Conservation (phyloP, 2,797 vertebrate species). For the Lutra lutra region DNA sequence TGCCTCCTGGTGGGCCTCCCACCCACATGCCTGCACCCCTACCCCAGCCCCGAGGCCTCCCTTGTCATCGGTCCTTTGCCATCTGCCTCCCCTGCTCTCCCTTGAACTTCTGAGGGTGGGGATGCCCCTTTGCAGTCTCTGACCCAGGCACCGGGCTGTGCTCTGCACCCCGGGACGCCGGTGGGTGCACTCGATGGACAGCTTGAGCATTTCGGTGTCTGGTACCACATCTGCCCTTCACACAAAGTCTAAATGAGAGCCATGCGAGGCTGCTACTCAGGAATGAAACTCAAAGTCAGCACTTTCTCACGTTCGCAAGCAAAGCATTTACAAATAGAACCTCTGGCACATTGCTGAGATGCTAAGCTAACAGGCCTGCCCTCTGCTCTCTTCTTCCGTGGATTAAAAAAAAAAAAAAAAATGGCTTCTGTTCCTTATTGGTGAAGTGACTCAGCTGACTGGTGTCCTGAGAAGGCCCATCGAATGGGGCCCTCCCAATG, state of each 20-base stretch:
- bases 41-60: neutral
- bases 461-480: neutral
- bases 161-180: neutral
- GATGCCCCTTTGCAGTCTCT: neutral
- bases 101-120: neutral
- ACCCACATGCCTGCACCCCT: neutral
- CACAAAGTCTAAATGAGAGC: neutral
- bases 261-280: rapidly evolving
- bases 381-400: neutral
- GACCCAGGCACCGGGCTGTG: neutral
- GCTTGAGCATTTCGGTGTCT: neutral
- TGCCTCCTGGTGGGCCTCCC: neutral
- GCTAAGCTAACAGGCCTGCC: neutral
- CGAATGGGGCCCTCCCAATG: neutral
- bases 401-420: neutral
- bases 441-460: neutral
- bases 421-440: neutral
- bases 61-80: too few relatives aligned
- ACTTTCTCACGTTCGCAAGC: rapidly evolving
- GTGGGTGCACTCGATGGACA: rapidly evolving
- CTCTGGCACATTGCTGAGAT: rapidly evolving
- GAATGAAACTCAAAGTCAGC: neutral
- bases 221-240: rapidly evolving
- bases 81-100: neutral
- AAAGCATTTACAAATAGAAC: neutral